A percentile compares a stretch with the other conserved stretches of the same genome.
Evolutionary conservation across 2,113 vertebrate genomes (phyloP).

Genomic region (Oreochromis tanganicae): DNA sequence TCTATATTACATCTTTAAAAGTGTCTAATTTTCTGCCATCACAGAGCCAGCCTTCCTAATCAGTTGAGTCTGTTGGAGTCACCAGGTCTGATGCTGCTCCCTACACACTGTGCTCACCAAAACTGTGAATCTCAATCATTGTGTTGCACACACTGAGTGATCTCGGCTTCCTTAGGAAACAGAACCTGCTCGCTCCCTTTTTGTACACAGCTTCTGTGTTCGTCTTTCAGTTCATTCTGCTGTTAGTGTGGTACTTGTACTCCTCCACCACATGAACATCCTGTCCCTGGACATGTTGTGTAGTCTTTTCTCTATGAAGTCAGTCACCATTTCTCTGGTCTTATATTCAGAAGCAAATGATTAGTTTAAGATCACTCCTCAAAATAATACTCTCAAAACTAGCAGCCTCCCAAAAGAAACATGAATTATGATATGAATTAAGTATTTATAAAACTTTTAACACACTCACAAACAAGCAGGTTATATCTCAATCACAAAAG

Average conservation of each 20-base stretch:
- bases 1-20: background rate
- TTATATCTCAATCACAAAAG: background rate
- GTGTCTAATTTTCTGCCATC: background rate
- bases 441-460: background rate
- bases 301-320: background rate
- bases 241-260: background rate
- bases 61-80: background rate
- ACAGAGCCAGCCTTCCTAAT: background rate
- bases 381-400: background rate
- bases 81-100: background rate
- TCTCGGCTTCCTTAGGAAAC: background rate
- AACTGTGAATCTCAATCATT: background rate
- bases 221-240: background rate
- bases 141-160: background rate
- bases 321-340: fast-evolving
- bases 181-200: background rate
- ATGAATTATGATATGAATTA: background rate
- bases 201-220: background rate
- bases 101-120: background rate
- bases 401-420: background rate
- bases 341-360: background rate
- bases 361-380: background rate
- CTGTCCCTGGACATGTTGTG: background rate
- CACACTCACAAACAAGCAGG: background rate
- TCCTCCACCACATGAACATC: background rate